phyloP scores from a whole-genome alignment of 2,797 vertebrate species.

The Brotula barbata region DNA sequence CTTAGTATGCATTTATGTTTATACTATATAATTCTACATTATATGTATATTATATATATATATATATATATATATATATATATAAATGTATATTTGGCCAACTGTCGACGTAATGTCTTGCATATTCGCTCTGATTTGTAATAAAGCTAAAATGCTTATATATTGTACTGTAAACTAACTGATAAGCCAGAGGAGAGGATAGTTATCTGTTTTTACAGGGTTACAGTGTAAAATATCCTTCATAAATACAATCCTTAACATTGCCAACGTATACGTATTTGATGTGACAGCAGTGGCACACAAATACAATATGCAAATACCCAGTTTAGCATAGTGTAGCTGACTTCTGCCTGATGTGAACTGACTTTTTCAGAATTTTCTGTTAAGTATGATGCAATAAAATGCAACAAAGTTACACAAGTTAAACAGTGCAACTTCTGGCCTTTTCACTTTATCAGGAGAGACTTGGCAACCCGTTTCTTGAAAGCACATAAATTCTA shows the following conservation, averaged over 20 bases:
- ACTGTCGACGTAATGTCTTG: too few relatives aligned
- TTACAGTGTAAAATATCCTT: neutral
- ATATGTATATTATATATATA: too few relatives aligned
- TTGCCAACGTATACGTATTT: conserved; percentile 1
- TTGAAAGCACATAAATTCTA: conserved; percentile 3
- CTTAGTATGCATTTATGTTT: too few relatives aligned
- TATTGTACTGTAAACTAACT: too few relatives aligned
- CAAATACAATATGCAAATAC: conserved; percentile 15
- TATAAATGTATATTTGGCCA: too few relatives aligned
- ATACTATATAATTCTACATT: too few relatives aligned
- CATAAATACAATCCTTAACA: conserved; percentile 9
- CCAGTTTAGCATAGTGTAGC: conserved; percentile 30
- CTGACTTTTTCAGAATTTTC: conserved; percentile 15
- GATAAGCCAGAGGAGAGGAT: neutral
- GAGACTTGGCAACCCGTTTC: conserved; percentile 18
- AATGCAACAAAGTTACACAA: conserved; percentile 52
- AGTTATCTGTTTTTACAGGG: neutral
- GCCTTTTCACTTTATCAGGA: conserved; percentile 31
- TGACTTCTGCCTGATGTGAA: conserved; percentile 36
- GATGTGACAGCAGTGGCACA: conserved; percentile 9
- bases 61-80: too few relatives aligned
- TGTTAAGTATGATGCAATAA: conserved; percentile 63
- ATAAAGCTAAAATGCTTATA: too few relatives aligned
- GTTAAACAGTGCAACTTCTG: conserved; percentile 35
- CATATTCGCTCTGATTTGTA: too few relatives aligned